phyloP scores from a whole-genome alignment of 2,888 invertebrate species.

The Anagyrus pseudococci region DNA sequence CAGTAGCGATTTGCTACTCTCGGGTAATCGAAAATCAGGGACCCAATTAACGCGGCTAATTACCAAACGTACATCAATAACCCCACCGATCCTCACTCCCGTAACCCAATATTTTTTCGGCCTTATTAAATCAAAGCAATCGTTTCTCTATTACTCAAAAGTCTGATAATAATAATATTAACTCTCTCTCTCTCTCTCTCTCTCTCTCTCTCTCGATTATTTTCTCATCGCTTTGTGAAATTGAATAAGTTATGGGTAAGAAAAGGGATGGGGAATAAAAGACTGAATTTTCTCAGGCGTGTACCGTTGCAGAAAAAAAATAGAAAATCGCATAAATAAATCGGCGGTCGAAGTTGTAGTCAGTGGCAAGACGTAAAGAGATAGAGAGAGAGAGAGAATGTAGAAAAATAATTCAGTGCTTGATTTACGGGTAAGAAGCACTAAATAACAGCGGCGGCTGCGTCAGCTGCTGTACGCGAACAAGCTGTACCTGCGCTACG shows the following conservation, averaged over 20 bases:
- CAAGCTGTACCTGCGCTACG: no score
- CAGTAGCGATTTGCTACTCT: not conserved
- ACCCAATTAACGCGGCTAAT: constrained; percentile 23
- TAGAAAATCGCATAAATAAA: constrained; percentile 26
- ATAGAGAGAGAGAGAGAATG: not conserved
- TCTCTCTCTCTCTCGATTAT: not conserved
- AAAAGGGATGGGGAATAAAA: no score
- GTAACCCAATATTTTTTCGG: no score
- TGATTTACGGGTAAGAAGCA: constrained; percentile 23
- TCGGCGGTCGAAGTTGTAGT: not conserved
- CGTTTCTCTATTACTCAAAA: no score
- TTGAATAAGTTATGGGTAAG: not conserved
- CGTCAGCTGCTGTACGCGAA: no score
- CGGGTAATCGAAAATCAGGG: constrained; percentile 25
- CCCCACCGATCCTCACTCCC: no score
- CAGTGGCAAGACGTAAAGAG: not conserved
- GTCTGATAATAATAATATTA: no score
- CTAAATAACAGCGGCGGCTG: constrained; percentile 27
- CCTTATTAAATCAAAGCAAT: no score
- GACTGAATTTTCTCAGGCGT: constrained; percentile 16
- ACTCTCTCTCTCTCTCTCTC: no score
- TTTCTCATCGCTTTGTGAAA: not conserved
- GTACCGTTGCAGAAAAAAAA: constrained; percentile 1
- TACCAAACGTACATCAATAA: no score
- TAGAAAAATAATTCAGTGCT: constrained; percentile 9